A percentile compares a stretch with the other conserved stretches of the same genome.
These are phyloP conservation scores for Neosalanx taihuensis DNA, from an alignment of 2,797 vertebrate genomes.

Conservation along the genomic window DNA sequence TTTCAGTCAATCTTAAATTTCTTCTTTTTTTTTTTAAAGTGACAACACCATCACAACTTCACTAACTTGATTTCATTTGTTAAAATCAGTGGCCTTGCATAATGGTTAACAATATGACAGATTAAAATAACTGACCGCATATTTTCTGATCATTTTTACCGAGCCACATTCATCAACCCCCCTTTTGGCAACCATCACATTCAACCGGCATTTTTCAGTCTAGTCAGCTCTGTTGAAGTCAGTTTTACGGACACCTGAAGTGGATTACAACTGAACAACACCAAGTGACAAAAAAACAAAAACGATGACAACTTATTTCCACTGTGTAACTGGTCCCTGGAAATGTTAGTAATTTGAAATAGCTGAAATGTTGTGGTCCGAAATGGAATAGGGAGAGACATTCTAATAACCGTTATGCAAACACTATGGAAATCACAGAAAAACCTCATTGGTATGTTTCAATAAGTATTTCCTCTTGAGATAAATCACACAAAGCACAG, in stretches of 20 bases:
- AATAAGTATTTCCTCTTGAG: conserved; percentile 22
- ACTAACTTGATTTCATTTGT: conserved; percentile 42
- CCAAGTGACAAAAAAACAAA: not conserved
- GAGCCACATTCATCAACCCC: conserved; percentile 20
- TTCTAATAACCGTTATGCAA: conserved; percentile 34
- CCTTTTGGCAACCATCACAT: conserved; percentile 36
- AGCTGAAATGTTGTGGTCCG: conserved; percentile 31
- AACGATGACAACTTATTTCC: conserved; percentile 24
- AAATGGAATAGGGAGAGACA: conserved; percentile 23
- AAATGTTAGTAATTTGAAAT: conserved; percentile 51
- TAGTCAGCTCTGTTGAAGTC: not conserved
- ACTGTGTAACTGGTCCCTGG: conserved; percentile 33
- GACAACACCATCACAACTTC: conserved; percentile 40
- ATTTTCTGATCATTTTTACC: conserved; percentile 10
- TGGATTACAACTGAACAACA: not conserved
- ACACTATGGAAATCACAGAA: conserved; percentile 28
- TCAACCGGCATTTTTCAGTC: not conserved
- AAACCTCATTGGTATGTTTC: conserved; percentile 34
- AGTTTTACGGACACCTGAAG: conserved; percentile 26
- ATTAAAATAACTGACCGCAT: conserved; percentile 38
- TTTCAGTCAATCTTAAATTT: conserved; percentile 43
- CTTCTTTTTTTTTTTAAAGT: conserved; percentile 36
- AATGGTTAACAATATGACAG: conserved; percentile 18
- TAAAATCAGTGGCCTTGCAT: conserved; percentile 46
- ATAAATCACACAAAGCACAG: conserved; percentile 44